A percentile compares a stretch with the other conserved stretches of the same genome.
phyloP scores from a whole-genome alignment of 1,140 invertebrate species.

The Mycetomoellerius zeteki region DNA sequence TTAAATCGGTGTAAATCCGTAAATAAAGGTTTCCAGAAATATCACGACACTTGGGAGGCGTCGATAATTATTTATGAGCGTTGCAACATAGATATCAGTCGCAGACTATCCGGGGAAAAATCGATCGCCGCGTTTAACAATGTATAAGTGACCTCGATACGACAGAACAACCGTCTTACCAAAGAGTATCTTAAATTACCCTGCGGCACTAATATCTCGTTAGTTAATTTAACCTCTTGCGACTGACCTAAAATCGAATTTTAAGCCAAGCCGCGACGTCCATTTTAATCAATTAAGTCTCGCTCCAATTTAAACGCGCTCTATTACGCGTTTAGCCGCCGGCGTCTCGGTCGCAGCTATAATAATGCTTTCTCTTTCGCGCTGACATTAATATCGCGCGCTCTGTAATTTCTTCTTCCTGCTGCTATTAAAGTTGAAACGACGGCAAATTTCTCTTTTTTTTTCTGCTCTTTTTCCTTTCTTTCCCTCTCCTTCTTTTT shows the following conservation, averaged over 20 bases:
- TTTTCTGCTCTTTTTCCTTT: background rate
- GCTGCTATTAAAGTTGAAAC: constrained; percentile 71
- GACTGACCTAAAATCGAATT: constrained; percentile 65
- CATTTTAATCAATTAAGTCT: constrained; percentile 64
- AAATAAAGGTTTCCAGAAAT: constrained; percentile 14
- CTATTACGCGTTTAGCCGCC: constrained; percentile 61
- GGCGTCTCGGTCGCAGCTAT: constrained; percentile 53
- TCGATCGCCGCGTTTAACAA: constrained; percentile 36
- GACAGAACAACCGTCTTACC: constrained; percentile 30
- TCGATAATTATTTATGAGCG: constrained; percentile 3
- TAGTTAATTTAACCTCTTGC: constrained; percentile 52
- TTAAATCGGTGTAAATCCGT: background rate
- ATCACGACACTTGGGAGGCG: constrained; percentile 8
- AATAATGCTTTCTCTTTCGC: constrained; percentile 62
- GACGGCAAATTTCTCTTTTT: constrained; percentile 64
- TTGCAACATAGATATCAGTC: constrained; percentile 32
- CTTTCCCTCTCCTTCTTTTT: constrained; percentile 6
- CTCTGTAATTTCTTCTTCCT: constrained; percentile 73
- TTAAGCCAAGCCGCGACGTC: constrained; percentile 53
- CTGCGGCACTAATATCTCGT: constrained; percentile 54
- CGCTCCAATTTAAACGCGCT: constrained; percentile 55
- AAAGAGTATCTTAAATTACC: constrained; percentile 47
- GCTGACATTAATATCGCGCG: constrained; percentile 59
- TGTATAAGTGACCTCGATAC: constrained; percentile 43
- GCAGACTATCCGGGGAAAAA: constrained; percentile 16